phyloP scores from a whole-genome alignment of 2,888 invertebrate genomes.

The Drosophila vallismaia region DNA sequence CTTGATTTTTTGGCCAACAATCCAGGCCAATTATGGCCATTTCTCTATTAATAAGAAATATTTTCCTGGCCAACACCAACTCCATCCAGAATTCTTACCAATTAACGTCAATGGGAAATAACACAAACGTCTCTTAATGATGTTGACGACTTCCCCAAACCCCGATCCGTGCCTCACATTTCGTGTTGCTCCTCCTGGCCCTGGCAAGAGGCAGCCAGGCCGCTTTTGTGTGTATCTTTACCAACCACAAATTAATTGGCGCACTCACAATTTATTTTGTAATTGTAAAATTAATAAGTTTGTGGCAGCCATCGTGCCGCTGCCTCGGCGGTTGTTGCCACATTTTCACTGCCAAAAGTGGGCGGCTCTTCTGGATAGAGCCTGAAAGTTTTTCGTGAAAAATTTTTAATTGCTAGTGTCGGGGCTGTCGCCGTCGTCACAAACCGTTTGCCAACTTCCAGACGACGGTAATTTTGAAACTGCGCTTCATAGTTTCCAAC shows the following conservation, averaged over 20 bases:
- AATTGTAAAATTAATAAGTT: constrained; percentile 77
- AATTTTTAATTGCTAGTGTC: constrained; percentile 70
- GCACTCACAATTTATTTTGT: constrained; percentile 70
- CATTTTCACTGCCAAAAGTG: constrained; percentile 43
- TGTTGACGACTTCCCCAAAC: constrained; percentile 33
- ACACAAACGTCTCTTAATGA: constrained; percentile 69
- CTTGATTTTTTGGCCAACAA: constrained; percentile 50
- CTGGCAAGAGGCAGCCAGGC: not conserved
- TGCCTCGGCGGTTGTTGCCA: constrained; percentile 18
- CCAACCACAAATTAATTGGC: constrained; percentile 71
- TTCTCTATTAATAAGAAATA: constrained; percentile 21
- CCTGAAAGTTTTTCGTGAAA: constrained; percentile 36
- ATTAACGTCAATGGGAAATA: constrained; percentile 61
- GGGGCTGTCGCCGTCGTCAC: constrained; percentile 46
- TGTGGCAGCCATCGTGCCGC: constrained; percentile 23
- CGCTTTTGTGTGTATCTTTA: constrained; percentile 57
- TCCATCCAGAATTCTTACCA: constrained; percentile 48
- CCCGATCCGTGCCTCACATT: not conserved
- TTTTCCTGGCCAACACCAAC: constrained; percentile 20
- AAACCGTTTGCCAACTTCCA: constrained; percentile 53
- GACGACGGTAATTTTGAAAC: constrained; percentile 51
- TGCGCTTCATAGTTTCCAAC: constrained; percentile 51
- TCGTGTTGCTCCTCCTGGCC: not conserved
- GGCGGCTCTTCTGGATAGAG: not conserved
- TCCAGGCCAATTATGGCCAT: constrained; percentile 62